Conservation (phyloP, 2,113 vertebrate species). For the Hemibagrus wyckioides region DNA sequence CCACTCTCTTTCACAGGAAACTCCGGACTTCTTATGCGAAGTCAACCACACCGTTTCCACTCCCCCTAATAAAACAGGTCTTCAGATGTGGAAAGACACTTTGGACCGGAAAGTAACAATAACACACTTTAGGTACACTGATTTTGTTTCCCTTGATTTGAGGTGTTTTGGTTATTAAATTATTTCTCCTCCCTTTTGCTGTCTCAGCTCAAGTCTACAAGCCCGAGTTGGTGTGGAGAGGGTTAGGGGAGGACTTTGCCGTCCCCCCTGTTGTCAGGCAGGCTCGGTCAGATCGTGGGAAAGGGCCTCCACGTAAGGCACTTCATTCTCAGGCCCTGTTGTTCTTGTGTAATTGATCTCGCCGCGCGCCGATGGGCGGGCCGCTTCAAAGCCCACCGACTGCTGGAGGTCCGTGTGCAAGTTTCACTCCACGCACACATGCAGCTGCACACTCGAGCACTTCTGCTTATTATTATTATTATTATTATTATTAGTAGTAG, state of each 20-base stretch:
- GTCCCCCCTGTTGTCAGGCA: slow-evolving; percentile 63
- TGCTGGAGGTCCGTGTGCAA: slow-evolving; percentile 74
- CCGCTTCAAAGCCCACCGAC: slow-evolving; percentile 80
- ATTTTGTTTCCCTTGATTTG: background rate
- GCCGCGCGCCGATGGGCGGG: slow-evolving; percentile 72
- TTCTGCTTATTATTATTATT: background rate
- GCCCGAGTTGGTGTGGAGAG: slow-evolving; percentile 54
- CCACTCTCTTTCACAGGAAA: slow-evolving; percentile 57
- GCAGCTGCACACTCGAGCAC: slow-evolving; percentile 1
- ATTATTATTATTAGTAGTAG: background rate
- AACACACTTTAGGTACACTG: background rate
- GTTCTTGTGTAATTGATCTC: slow-evolving; percentile 85
- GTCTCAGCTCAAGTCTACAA: background rate
- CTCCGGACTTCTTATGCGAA: slow-evolving; percentile 13
- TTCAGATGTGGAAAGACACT: slow-evolving; percentile 6
- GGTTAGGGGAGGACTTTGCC: slow-evolving; percentile 55
- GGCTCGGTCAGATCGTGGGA: slow-evolving; percentile 81
- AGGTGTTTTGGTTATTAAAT: slow-evolving; percentile 17
- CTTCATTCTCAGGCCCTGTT: slow-evolving; percentile 77
- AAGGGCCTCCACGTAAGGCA: slow-evolving; percentile 79
- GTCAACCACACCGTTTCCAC: slow-evolving; percentile 43
- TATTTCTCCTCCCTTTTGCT: slow-evolving; percentile 13
- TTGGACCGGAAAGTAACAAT: background rate
- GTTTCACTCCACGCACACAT: slow-evolving; percentile 52
- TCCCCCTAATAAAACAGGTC: background rate